Evolutionary conservation across 2,797 vertebrate species (phyloP).

Genomic region (Florisuga fusca): DNA sequence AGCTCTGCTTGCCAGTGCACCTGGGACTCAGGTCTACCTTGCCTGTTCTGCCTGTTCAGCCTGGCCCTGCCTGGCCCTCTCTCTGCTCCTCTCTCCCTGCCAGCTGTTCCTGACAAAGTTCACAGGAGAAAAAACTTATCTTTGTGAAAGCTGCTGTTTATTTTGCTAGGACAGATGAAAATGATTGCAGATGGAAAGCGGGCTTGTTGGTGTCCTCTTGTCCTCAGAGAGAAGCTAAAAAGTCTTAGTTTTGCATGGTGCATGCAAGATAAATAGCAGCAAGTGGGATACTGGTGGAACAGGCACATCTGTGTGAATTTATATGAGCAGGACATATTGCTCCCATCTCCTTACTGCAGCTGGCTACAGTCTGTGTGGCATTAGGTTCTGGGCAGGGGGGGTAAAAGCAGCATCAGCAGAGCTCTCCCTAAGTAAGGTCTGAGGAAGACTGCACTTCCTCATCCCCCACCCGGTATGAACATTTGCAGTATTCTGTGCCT

Average conservation of each 20-base stretch:
- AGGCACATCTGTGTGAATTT: neutral
- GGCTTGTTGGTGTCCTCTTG: neutral
- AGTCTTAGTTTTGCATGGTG: neutral
- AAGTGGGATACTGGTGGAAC: neutral
- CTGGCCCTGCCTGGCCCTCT: neutral
- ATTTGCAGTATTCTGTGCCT: neutral
- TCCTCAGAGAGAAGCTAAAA: neutral
- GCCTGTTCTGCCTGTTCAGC: neutral
- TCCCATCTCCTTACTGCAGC: neutral
- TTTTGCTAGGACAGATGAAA: neutral
- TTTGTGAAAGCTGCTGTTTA: neutral
- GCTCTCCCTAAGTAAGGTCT: accelerated
- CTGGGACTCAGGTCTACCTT: neutral
- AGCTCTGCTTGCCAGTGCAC: neutral
- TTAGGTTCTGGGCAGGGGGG: neutral
- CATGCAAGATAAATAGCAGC: accelerated
- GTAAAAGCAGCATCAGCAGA: neutral
- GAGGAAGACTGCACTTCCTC: neutral
- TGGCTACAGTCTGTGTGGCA: neutral
- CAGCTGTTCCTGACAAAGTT: neutral
- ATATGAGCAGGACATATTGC: neutral
- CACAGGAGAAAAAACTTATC: neutral
- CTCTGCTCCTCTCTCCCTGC: neutral
- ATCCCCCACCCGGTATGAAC: accelerated
- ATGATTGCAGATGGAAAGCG: neutral